phyloP scores from a whole-genome alignment of 2,888 invertebrate species.

The Ctenicera cuprea region DNA sequence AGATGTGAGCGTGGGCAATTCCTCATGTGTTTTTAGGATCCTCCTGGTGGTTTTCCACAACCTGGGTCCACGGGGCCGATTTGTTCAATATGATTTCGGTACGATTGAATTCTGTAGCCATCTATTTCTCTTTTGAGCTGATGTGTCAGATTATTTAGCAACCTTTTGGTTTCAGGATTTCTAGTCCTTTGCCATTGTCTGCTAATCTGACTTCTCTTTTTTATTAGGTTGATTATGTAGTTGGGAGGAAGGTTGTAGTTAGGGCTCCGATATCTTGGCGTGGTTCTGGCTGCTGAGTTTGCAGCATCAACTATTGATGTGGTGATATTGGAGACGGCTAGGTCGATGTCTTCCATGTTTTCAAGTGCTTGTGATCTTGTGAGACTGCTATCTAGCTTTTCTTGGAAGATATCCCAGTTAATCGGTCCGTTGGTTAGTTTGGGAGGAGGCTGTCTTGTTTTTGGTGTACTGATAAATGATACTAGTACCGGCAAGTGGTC shows the following conservation, averaged over 20 bases:
- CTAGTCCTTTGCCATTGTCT: conserved; percentile 14
- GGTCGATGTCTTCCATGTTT: background rate
- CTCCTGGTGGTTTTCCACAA: conserved; percentile 13
- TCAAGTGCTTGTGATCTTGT: background rate
- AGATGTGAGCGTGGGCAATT: background rate
- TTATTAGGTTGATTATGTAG: conserved; percentile 13
- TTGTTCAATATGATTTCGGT: conserved; percentile 14
- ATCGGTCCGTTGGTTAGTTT: background rate
- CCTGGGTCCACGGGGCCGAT: conserved; percentile 1
- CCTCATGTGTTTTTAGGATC: conserved; percentile 8
- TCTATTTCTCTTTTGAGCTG: conserved; percentile 14
- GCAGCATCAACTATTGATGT: conserved; percentile 2
- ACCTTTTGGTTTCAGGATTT: conserved; percentile 12
- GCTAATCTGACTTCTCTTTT: background rate
- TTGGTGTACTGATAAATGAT: background rate
- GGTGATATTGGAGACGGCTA: background rate
- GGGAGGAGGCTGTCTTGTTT: background rate
- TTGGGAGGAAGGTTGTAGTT: background rate
- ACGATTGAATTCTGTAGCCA: conserved; percentile 12
- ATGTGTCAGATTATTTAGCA: conserved; percentile 28
- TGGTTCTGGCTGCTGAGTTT: background rate
- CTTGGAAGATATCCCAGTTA: conserved; percentile 13
- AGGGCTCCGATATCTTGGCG: background rate
- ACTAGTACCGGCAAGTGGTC: background rate
- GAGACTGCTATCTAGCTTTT: background rate